Conservation (phyloP, 2,797 vertebrate genomes). For the Tokudaia muenninki region DNA sequence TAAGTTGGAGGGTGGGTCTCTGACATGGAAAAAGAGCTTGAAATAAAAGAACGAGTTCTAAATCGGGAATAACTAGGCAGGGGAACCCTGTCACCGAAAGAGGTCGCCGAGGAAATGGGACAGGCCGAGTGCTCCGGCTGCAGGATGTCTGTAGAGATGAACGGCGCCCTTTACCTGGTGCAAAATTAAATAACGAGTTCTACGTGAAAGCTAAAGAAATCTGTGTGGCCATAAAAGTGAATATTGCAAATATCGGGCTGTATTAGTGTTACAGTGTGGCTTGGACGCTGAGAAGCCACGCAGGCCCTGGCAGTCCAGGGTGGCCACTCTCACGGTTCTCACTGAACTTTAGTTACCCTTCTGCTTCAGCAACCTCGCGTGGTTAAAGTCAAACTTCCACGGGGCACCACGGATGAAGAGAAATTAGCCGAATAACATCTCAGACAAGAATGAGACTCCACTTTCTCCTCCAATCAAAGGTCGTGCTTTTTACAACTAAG, state of each 20-base stretch:
- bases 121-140: background rate
- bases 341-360: background rate
- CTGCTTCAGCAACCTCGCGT: background rate
- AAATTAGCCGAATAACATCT: background rate
- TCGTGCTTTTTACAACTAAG: background rate
- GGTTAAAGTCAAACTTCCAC: background rate
- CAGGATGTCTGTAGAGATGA: fast-evolving
- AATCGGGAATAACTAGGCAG: no score
- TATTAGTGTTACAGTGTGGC: background rate
- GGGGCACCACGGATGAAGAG: no score
- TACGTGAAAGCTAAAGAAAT: background rate
- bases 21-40: background rate
- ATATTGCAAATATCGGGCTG: background rate
- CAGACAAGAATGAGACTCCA: background rate
- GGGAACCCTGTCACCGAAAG: background rate
- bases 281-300: no score
- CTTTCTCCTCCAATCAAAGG: background rate
- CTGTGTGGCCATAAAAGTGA: background rate
- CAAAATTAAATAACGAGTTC: background rate
- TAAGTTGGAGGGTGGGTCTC: background rate
- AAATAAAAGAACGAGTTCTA: background rate
- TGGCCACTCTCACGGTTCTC: background rate
- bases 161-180: background rate
- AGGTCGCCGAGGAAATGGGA: fast-evolving
- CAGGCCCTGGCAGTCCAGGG: no score